Evolutionary conservation across 2,797 vertebrate genomes (phyloP).

Genomic region (Amblyraja radiata): DNA sequence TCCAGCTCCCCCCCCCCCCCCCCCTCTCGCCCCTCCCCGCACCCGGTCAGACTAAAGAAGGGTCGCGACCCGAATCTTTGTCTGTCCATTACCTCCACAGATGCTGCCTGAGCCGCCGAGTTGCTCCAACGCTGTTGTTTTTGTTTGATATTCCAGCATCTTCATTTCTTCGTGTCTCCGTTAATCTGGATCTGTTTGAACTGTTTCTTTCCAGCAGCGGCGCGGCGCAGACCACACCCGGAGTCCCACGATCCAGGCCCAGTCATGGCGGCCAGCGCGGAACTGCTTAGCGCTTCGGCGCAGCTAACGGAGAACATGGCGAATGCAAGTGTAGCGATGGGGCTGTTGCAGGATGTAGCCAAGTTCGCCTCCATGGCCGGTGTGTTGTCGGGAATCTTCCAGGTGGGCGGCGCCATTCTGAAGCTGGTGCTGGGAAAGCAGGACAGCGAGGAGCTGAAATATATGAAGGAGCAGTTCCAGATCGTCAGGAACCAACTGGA

Average conservation of each 20-base stretch:
- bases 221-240: too few relatives aligned
- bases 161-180: too few relatives aligned
- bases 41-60: too few relatives aligned
- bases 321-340: slow-evolving; percentile 62
- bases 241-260: not conserved
- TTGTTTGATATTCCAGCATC: too few relatives aligned
- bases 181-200: too few relatives aligned
- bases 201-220: too few relatives aligned
- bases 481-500: slow-evolving; percentile 64
- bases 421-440: slow-evolving; percentile 63
- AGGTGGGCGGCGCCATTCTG: slow-evolving; percentile 63
- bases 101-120: too few relatives aligned
- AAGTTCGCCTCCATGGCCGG: slow-evolving; percentile 60
- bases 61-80: too few relatives aligned
- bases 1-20: too few relatives aligned
- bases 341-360: slow-evolving; percentile 64
- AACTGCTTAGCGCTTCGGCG: not conserved
- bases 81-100: too few relatives aligned
- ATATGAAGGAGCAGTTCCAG: slow-evolving; percentile 70
- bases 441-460: slow-evolving; percentile 63
- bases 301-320: slow-evolving; percentile 52
- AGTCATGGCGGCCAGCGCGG: not conserved
- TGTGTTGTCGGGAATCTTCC: slow-evolving; percentile 64
- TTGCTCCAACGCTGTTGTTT: too few relatives aligned
- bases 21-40: too few relatives aligned